Percentiles rank a stretch among this genome's conserved stretches.
phyloP scores from a whole-genome alignment of 2,888 invertebrate genomes.

The Mythimna pallens region DNA sequence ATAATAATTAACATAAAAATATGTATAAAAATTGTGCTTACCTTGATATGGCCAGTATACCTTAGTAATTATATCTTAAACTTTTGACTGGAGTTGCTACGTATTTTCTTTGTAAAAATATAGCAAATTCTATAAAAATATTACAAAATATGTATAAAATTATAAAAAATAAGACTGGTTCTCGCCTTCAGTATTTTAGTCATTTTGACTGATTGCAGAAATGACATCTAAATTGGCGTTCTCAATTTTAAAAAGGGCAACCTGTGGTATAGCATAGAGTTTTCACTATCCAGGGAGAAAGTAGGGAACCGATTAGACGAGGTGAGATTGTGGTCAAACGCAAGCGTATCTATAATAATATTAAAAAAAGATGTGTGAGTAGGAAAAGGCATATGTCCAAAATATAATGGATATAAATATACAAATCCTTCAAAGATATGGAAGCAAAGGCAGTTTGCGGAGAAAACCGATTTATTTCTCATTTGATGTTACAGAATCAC shows the following conservation, averaged over 20 bases:
- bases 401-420: too few species aligned
- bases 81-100: neutral
- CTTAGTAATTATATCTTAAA: neutral
- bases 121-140: neutral
- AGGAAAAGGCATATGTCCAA: neutral
- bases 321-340: too few species aligned
- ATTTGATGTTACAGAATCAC: neutral
- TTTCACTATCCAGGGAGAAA: neutral
- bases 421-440: neutral
- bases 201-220: neutral
- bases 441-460: constrained; percentile 34
- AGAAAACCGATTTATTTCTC: constrained; percentile 39
- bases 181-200: neutral
- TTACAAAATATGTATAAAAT: neutral
- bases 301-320: too few species aligned
- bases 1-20: neutral
- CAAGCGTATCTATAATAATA: too few species aligned
- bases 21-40: neutral
- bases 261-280: neutral
- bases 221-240: neutral
- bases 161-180: neutral
- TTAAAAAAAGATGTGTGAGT: too few species aligned
- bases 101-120: neutral
- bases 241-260: neutral
- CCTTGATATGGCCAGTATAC: neutral